These are phyloP conservation scores for Acholoe squamosa DNA, from an alignment of 2,888 invertebrate genomes.

Conservation along the genomic window DNA sequence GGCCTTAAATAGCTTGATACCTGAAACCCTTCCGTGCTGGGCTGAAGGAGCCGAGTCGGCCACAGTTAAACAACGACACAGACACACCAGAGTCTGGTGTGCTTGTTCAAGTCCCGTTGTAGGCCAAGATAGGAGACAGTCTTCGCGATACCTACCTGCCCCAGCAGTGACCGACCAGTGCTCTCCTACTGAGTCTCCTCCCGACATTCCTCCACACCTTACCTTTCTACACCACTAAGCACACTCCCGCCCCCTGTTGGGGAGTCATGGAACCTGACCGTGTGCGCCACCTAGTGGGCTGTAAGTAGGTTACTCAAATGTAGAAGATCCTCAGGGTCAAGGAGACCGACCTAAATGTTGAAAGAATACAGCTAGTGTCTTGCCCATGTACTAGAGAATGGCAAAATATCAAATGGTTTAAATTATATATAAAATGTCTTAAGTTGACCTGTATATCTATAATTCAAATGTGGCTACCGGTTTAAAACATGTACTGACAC, in stretches of 20 bases:
- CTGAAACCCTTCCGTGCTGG: not conserved
- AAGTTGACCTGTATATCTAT: no score
- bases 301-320: constrained; percentile 1
- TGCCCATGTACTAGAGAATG: no score
- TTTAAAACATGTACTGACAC: no score
- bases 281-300: constrained; percentile 13
- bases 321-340: no score
- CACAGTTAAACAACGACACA: not conserved
- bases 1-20: not conserved
- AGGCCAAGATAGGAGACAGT: not conserved
- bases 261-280: not conserved
- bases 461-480: no score
- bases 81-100: not conserved
- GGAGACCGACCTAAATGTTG: no score
- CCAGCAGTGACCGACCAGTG: not conserved
- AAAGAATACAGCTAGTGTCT: no score
- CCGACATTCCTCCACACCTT: constrained; percentile 44
- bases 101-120: constrained; percentile 8
- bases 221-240: not conserved
- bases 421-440: no score
- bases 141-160: constrained; percentile 41
- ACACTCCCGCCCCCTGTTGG: constrained; percentile 25
- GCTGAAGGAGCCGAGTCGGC: not conserved
- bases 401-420: no score
- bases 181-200: not conserved